Percentiles rank a stretch among this genome's conserved stretches.
Conservation (phyloP, 2,113 vertebrate species). For the Sylvietta virens region DNA sequence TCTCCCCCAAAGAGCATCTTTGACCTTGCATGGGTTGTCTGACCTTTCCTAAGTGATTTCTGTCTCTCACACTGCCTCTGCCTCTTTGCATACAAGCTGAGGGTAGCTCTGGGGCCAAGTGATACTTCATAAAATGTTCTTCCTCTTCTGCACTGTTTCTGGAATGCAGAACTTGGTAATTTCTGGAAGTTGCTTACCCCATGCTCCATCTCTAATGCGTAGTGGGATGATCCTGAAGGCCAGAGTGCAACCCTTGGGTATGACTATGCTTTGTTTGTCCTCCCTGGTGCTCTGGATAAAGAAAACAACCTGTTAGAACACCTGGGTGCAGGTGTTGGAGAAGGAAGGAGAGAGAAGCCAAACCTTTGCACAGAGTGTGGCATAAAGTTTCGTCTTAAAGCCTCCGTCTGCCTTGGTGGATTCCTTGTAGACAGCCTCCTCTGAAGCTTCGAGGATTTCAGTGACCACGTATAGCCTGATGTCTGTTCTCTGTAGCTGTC, state of each 20-base stretch:
- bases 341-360: not conserved
- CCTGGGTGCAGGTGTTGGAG: not conserved
- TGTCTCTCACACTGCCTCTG: fast-evolving
- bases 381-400: not conserved
- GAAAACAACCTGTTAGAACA: not conserved
- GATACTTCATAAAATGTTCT: not conserved
- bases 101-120: fast-evolving
- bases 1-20: fast-evolving
- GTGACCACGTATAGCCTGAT: not conserved
- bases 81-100: not conserved
- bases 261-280: slow-evolving; percentile 17
- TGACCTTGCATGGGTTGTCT: fast-evolving
- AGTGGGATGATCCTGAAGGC: slow-evolving; percentile 59
- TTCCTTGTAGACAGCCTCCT: not conserved
- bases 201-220: not conserved
- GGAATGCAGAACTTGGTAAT: not conserved
- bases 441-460: not conserved
- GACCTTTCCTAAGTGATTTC: not conserved
- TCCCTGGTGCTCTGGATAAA: not conserved
- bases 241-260: slow-evolving; percentile 69
- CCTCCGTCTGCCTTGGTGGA: not conserved
- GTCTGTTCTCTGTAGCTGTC: fast-evolving
- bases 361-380: not conserved
- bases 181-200: slow-evolving; percentile 50
- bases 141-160: fast-evolving